phyloP scores from a whole-genome alignment of 2,888 invertebrate genomes.

The Drosophila cognata region DNA sequence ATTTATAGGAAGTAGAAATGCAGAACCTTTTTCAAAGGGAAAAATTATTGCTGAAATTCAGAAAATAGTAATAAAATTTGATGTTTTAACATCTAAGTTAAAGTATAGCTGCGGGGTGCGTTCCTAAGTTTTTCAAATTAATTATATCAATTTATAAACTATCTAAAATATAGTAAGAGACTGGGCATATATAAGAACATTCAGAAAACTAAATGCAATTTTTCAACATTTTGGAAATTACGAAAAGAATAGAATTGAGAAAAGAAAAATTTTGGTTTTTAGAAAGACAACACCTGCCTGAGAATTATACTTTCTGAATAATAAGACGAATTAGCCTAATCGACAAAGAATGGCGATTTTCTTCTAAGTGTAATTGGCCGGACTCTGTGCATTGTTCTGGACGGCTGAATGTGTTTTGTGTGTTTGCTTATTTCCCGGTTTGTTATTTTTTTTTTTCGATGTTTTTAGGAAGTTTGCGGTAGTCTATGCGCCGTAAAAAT shows the following conservation, averaged over 20 bases:
- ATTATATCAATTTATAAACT: not conserved
- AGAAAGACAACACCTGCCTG: too few relatives aligned
- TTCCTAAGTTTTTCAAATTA: not conserved
- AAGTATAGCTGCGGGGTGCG: not conserved
- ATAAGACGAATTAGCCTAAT: not conserved
- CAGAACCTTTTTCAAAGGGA: not conserved
- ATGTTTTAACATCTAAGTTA: too few relatives aligned
- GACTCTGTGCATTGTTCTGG: constrained; percentile 48
- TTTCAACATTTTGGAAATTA: not conserved
- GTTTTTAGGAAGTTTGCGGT: constrained; percentile 56
- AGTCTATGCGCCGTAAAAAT: constrained; percentile 34
- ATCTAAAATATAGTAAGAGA: not conserved
- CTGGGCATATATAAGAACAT: not conserved
- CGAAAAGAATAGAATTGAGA: not conserved
- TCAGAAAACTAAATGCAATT: not conserved
- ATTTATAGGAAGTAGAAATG: not conserved
- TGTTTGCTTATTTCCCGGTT: not conserved
- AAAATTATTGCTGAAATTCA: not conserved
- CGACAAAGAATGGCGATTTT: not conserved
- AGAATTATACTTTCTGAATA: not conserved
- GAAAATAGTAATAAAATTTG: not conserved
- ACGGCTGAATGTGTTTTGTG: constrained; percentile 3
- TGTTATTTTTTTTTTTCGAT: constrained; percentile 36
- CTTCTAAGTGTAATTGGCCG: not conserved
- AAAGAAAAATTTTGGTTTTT: not conserved